phyloP scores from a whole-genome alignment of 2,113 vertebrate species.

The Talpa occidentalis region DNA sequence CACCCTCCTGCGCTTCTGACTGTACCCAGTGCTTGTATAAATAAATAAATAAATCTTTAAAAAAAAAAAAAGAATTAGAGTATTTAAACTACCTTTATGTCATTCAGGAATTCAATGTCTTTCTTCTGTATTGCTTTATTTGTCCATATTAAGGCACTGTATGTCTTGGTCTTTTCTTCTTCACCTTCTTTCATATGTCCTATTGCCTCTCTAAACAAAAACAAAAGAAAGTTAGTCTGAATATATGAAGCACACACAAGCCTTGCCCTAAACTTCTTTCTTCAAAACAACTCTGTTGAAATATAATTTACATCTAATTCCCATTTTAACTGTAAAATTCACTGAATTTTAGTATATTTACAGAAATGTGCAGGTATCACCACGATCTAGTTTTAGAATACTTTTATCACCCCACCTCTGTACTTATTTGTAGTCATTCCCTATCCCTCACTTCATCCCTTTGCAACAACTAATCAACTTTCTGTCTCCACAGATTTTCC shows the following conservation, averaged over 20 bases:
- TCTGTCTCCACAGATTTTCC: neutral
- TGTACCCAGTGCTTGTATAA: no score
- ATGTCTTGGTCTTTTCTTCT: constrained; percentile 98
- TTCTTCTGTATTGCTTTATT: constrained; percentile 88
- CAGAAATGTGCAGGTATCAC: neutral
- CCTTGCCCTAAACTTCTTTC: constrained; percentile 36
- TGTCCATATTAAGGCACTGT: constrained; percentile 96
- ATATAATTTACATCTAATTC: neutral
- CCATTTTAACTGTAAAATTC: neutral
- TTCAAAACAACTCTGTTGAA: constrained; percentile 36
- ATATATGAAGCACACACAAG: constrained; percentile 38
- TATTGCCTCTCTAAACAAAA: constrained; percentile 93
- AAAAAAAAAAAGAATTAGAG: neutral
- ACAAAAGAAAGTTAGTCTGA: constrained; percentile 66
- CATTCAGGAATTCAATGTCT: constrained; percentile 91
- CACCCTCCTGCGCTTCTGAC: no score
- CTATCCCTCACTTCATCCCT: neutral
- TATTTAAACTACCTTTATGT: constrained; percentile 88
- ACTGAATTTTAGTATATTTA: neutral
- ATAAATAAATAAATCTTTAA: no score
- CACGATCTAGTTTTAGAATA: neutral
- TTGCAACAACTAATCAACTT: neutral
- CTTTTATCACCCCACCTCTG: neutral
- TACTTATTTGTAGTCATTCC: neutral
- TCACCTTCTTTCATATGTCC: constrained; percentile 98